A percentile compares a stretch with the other conserved stretches of the same genome.
Conservation (phyloP, 2,797 vertebrate genomes). For the Percopsis omiscomaycus region DNA sequence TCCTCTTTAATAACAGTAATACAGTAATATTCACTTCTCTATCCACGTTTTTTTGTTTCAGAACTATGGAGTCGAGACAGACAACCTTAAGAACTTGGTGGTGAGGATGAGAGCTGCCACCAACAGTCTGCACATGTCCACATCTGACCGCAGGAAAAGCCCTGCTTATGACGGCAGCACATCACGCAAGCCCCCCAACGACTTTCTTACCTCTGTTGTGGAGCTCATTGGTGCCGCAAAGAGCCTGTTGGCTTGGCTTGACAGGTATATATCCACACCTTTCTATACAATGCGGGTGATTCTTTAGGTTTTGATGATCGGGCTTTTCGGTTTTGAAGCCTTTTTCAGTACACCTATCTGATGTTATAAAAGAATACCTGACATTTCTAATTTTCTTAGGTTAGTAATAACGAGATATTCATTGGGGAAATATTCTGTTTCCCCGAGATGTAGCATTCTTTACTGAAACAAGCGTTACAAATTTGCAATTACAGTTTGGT, state of each 20-base stretch:
- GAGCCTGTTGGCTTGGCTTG: slow-evolving; percentile 92
- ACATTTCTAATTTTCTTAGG: too few species aligned
- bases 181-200: slow-evolving; percentile 89
- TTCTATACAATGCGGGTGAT: not conserved
- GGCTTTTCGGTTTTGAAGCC: too few species aligned
- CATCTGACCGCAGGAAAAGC: slow-evolving; percentile 84
- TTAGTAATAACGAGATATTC: too few species aligned
- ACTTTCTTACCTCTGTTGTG: slow-evolving; percentile 95
- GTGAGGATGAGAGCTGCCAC: slow-evolving; percentile 87
- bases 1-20: not conserved
- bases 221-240: slow-evolving; percentile 96
- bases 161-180: slow-evolving; percentile 82
- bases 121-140: slow-evolving; percentile 89
- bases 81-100: slow-evolving; percentile 92
- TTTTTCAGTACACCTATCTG: too few species aligned
- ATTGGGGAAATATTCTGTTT: too few species aligned
- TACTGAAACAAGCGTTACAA: too few species aligned
- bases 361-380: too few species aligned
- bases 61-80: slow-evolving; percentile 97
- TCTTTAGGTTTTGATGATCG: not conserved
- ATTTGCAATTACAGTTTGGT: too few species aligned
- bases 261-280: slow-evolving; percentile 77
- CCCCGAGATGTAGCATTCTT: too few species aligned
- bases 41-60: slow-evolving; percentile 52
- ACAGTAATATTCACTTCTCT: not conserved